Evolutionary conservation across 1,140 invertebrate species (phyloP).

Genomic region (Tachypleus tridentatus): DNA sequence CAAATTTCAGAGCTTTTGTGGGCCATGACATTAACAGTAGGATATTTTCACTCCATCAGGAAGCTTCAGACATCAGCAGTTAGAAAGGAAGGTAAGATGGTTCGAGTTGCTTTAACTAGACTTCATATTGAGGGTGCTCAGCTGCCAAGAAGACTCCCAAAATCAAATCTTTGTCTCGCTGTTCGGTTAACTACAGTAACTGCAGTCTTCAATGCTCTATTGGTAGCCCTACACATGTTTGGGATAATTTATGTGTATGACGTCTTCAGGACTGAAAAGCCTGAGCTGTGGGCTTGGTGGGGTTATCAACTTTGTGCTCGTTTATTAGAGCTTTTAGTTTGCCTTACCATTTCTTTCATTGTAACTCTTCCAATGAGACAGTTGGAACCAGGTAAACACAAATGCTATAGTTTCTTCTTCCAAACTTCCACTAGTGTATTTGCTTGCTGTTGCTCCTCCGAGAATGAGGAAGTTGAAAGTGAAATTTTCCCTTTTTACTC

Average conservation of each 20-base stretch:
- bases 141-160: conserved; percentile 27
- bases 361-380: conserved; percentile 43
- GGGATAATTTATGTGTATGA: conserved; percentile 49
- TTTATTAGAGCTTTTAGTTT: conserved; percentile 67
- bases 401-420: no score
- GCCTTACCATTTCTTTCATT: conserved; percentile 66
- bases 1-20: conserved; percentile 67
- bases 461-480: no score
- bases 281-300: conserved; percentile 67
- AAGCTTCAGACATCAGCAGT: conserved; percentile 35
- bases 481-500: no score
- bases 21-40: no score
- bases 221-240: conserved; percentile 67
- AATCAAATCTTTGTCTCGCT: conserved; percentile 49
- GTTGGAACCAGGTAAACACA: conserved; percentile 6
- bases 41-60: conserved; percentile 38
- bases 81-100: conserved; percentile 33
- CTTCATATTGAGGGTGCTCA: conserved; percentile 27
- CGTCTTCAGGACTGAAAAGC: conserved; percentile 31
- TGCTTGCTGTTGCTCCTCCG: no score
- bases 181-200: conserved; percentile 74
- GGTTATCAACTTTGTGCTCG: conserved; percentile 71
- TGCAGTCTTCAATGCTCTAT: conserved; percentile 62
- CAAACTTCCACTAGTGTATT: no score
- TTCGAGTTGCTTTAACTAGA: conserved; percentile 32